These are phyloP conservation scores for Neria commutata DNA, from an alignment of 2,888 invertebrate species.

Conservation along the genomic window DNA sequence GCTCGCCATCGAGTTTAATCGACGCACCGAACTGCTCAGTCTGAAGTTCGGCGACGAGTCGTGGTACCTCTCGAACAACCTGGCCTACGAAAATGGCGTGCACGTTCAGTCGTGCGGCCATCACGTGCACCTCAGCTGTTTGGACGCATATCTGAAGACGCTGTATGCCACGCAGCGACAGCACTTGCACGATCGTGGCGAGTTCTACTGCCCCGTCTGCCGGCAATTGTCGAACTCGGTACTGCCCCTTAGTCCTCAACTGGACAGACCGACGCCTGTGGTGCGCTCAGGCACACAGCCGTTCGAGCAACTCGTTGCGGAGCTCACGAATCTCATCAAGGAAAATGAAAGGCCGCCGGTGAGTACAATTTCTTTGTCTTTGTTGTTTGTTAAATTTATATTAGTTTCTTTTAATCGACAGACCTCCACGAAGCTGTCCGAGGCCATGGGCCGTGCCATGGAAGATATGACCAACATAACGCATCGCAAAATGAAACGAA, in stretches of 20 bases:
- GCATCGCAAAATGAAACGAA: constrained; percentile 76
- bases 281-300: constrained; percentile 66
- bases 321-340: constrained; percentile 68
- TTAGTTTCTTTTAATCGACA: constrained; percentile 49
- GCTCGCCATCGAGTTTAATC: constrained; percentile 76
- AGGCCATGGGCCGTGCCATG: constrained; percentile 92
- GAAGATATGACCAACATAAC: constrained; percentile 92
- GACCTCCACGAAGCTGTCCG: constrained; percentile 76
- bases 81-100: constrained; percentile 90
- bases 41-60: constrained; percentile 80
- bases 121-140: constrained; percentile 93
- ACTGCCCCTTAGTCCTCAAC: constrained; percentile 78
- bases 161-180: constrained; percentile 79
- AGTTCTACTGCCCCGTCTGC: constrained; percentile 95
- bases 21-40: constrained; percentile 77
- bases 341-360: constrained; percentile 73
- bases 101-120: constrained; percentile 96
- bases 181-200: constrained; percentile 78
- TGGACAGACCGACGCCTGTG: constrained; percentile 71
- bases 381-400: constrained; percentile 14
- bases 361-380: constrained; percentile 42
- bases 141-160: constrained; percentile 87
- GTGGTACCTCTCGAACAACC: constrained; percentile 79
- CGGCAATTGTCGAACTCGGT: constrained; percentile 90
- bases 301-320: constrained; percentile 59